Base-by-base conservation (phyloP, 2,888 invertebrate species). In the Caenorhabditis sinica region DNA sequence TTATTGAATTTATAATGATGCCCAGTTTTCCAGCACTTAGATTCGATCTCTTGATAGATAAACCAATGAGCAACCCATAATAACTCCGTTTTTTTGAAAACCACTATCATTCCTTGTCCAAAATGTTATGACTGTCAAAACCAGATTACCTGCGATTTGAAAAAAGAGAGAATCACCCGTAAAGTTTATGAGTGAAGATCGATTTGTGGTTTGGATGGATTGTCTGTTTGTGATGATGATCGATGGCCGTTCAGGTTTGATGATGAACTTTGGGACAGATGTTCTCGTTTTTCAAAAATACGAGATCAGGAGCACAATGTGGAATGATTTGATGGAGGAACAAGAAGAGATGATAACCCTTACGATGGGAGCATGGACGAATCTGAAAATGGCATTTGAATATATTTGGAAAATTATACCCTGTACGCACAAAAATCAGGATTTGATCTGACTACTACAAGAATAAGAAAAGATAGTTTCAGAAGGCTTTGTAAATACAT, bases 211-310 rank as follows among this genome's bases (percentile, higher is more conserved):
- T 69, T 56, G n/a, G 51, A 56, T 25, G 68, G 15, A 28, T 40
- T 56, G 69, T 56, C 40, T 69, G 69, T 69, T 56, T 69, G 23
- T 56, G 69, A 69, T 53, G 69, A 40, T 69, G 69, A 69, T 69
- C 56, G 69, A 69, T 69, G 69, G 40, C 51, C 56, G 56, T 56
- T 56, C 53, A 15, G 20, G 20, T 20, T n/a, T 56, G 69, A 40
- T 43, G 69, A 25, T 56, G 69, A 69, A 40, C 69, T 40, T 40
- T 69, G 25, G 4, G n/a, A 9, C n/a, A 43, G 40, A 43, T 56
- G 23, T 40, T n/a, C 53, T 20, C 20, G 20, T 9, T 1, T 40
- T 20, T 51, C 3, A 30, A 1, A 23, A 23, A 9, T 25, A n/a
- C 2, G 51, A 51, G 30, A 33, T 33, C 33, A 33, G 33, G 60